phyloP scores from a whole-genome alignment of 1,140 invertebrate genomes.

The Drosophila trapezifrons region DNA sequence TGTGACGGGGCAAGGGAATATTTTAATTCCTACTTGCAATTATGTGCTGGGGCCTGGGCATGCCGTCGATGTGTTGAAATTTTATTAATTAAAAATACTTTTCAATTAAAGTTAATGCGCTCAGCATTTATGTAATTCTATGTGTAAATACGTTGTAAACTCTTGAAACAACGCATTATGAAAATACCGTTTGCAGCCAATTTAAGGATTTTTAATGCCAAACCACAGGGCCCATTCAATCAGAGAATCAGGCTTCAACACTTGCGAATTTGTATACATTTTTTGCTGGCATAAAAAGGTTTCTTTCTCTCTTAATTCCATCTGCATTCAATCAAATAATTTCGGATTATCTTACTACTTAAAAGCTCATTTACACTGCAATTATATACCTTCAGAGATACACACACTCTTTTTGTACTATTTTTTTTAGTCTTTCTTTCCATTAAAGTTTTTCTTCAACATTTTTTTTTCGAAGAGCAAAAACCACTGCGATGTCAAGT shows the following conservation, averaged over 20 bases:
- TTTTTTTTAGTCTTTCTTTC: neutral
- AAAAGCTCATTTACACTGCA: neutral
- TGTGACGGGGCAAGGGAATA: conserved; percentile 17
- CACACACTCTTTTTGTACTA: neutral
- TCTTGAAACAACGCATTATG: conserved; percentile 45
- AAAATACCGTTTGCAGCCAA: conserved; percentile 33
- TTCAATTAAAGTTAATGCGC: conserved; percentile 79
- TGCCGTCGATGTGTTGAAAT: conserved; percentile 65
- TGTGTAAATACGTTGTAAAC: conserved; percentile 64
- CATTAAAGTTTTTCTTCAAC: neutral
- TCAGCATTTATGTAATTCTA: conserved; percentile 78
- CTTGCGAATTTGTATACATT: neutral
- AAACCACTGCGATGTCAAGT: conserved; percentile 18
- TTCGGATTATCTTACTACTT: neutral
- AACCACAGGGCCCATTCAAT: conserved; percentile 8
- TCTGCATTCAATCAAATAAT: neutral
- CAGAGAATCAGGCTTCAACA: neutral
- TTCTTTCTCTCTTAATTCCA: neutral
- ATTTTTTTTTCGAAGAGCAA: neutral
- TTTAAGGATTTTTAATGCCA: conserved; percentile 33
- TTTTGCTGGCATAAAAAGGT: neutral
- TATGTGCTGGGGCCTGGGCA: conserved; percentile 47
- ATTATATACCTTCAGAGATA: neutral
- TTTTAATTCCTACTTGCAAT: conserved; percentile 68
- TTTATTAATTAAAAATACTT: conserved; percentile 82